A percentile compares a stretch with the other conserved stretches of the same genome.
These are phyloP conservation scores for Oxytorus armatus DNA, from an alignment of 2,888 invertebrate species.

Conservation along the genomic window DNA sequence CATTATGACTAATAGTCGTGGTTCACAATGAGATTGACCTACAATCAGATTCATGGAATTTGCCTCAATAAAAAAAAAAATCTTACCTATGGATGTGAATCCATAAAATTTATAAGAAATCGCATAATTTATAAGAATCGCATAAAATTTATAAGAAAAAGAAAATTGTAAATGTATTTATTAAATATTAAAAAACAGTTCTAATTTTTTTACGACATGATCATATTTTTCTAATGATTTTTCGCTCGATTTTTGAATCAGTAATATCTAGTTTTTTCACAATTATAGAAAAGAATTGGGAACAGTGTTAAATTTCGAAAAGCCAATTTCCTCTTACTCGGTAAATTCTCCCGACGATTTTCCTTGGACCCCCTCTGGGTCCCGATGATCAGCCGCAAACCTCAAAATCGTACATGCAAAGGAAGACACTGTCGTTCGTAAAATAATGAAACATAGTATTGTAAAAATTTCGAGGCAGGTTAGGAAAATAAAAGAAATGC, in stretches of 20 bases:
- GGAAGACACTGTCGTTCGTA: neutral
- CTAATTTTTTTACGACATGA: too few relatives aligned
- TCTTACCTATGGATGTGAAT: conserved; percentile 75
- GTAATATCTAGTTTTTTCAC: neutral
- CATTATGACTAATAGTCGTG: conserved; percentile 43
- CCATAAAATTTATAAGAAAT: conserved; percentile 58
- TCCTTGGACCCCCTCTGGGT: conserved; percentile 31
- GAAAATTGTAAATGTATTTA: conserved; percentile 1
- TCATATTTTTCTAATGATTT: too few relatives aligned
- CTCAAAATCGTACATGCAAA: neutral
- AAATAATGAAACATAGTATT: neutral
- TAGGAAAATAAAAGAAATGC: conserved; percentile 1
- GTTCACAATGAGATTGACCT: conserved; percentile 72
- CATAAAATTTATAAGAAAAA: neutral
- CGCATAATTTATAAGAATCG: conserved; percentile 61
- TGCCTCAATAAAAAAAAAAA: conserved; percentile 69
- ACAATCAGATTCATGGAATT: conserved; percentile 78
- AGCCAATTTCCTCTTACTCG: conserved; percentile 63
- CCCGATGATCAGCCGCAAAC: conserved; percentile 35
- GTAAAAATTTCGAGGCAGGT: neutral
- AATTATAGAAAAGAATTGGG: conserved; percentile 74
- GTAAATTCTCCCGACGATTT: conserved; percentile 63
- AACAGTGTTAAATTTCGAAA: conserved; percentile 70
- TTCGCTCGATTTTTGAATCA: neutral
- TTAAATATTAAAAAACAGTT: neutral